Evolutionary conservation across 2,797 vertebrate species (phyloP).

Genomic region (Acanthornis magna): DNA sequence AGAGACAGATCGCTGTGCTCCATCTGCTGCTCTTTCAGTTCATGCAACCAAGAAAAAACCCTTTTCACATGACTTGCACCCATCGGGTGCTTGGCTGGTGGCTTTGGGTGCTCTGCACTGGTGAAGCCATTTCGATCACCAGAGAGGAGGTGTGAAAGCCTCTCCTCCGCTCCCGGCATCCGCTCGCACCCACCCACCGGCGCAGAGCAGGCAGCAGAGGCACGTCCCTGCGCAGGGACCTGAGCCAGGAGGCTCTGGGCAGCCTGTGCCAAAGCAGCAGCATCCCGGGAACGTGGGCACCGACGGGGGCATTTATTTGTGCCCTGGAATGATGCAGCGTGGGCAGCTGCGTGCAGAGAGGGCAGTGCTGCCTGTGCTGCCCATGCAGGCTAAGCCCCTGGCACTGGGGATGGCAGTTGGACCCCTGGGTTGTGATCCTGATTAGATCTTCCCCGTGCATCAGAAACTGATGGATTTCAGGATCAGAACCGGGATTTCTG

Average conservation of each 20-base stretch:
- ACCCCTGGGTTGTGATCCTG: no score
- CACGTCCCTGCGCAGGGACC: background rate
- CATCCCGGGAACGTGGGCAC: background rate
- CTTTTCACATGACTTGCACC: background rate
- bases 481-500: background rate
- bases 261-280: background rate
- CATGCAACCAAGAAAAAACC: background rate
- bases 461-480: no score
- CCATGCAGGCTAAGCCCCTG: accelerated
- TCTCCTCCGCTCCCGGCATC: background rate
- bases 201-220: background rate
- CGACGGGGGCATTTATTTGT: background rate
- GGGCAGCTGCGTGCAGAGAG: background rate
- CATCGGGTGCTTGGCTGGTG: background rate
- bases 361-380: background rate
- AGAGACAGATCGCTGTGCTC: background rate
- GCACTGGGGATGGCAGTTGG: background rate
- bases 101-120: background rate
- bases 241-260: background rate
- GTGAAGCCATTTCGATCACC: background rate
- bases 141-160: conserved; percentile 17
- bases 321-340: background rate
- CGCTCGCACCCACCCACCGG: background rate
- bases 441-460: no score
- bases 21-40: background rate